A percentile compares a stretch with the other conserved stretches of the same genome.
Conservation (phyloP, 2,113 vertebrate genomes). For the Dasypus novemcinctus region DNA sequence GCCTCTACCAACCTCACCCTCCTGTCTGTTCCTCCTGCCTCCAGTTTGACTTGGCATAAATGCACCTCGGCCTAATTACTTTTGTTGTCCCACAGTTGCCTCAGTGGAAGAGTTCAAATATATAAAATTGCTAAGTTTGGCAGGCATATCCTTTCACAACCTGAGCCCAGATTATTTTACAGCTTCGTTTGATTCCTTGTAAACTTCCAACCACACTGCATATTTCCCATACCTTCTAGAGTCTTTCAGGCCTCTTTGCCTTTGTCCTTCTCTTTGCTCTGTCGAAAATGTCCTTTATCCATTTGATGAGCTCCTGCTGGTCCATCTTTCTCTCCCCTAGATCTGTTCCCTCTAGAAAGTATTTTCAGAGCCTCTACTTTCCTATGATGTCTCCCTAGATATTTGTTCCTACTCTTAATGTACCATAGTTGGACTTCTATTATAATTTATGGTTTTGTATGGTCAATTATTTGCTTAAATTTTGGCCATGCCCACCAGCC, state of each 20-base stretch:
- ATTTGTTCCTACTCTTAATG: neutral
- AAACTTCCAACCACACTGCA: rapidly evolving
- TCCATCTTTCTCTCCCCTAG: neutral
- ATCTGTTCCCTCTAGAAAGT: too few species aligned
- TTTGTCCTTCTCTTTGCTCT: neutral
- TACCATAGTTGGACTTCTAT: rapidly evolving
- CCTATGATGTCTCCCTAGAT: neutral
- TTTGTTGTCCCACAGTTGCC: rapidly evolving
- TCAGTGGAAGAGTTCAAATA: rapidly evolving
- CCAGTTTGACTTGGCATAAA: rapidly evolving
- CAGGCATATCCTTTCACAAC: rapidly evolving
- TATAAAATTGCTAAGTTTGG: rapidly evolving
- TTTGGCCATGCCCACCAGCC: rapidly evolving
- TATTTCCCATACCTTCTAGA: rapidly evolving
- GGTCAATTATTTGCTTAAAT: too few species aligned
- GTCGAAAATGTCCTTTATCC: neutral
- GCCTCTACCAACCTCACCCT: too few species aligned
- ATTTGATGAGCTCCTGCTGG: neutral
- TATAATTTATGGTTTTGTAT: rapidly evolving
- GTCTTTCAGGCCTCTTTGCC: neutral
- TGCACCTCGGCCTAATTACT: neutral
- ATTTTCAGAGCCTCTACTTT: neutral
- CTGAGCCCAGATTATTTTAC: neutral
- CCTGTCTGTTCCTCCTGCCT: neutral
- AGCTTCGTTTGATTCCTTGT: neutral